Percentiles rank a stretch among this genome's conserved stretches.
Evolutionary conservation across 2,113 vertebrate species (phyloP).

Genomic region (Clupea harengus): DNA sequence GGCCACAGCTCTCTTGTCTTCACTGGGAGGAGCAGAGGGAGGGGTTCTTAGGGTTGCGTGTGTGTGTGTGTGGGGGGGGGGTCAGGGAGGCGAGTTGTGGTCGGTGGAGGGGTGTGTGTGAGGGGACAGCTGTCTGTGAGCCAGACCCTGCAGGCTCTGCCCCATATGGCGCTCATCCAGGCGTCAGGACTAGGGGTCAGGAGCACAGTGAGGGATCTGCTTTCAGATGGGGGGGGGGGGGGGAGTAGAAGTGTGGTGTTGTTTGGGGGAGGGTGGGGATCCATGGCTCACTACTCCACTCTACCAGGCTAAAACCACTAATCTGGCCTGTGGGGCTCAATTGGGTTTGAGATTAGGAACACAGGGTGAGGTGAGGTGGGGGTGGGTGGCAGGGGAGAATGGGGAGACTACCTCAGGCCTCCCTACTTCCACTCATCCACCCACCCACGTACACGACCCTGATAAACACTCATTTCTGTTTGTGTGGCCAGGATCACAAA

Average conservation of each 20-base stretch:
- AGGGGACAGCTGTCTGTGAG: slow-evolving; percentile 67
- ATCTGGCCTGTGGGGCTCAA: slow-evolving; percentile 51
- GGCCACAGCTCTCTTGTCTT: not conserved
- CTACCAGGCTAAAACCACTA: slow-evolving; percentile 52
- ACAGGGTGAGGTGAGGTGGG: slow-evolving; percentile 29
- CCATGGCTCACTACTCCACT: slow-evolving; percentile 3
- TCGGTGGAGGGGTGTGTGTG: slow-evolving; percentile 19
- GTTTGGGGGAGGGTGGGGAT: slow-evolving; percentile 24
- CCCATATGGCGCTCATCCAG: slow-evolving; percentile 62
- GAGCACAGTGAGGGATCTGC: slow-evolving; percentile 61
- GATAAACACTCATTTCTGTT: not conserved
- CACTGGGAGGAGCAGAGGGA: not conserved
- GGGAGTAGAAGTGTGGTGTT: slow-evolving; percentile 18
- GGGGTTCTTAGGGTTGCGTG: not conserved
- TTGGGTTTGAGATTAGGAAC: slow-evolving; percentile 58
- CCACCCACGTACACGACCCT: not conserved
- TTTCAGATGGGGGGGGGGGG: slow-evolving; percentile 53
- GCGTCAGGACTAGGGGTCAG: slow-evolving; percentile 62
- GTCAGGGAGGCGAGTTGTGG: not conserved
- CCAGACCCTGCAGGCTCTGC: slow-evolving; percentile 53
- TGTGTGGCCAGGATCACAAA: not conserved
- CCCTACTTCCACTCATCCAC: not conserved
- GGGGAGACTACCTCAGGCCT: not conserved
- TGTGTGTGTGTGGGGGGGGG: not conserved
- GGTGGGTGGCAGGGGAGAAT: slow-evolving; percentile 4